Base-by-base conservation (phyloP, 2,797 vertebrate species). In the Denticeps clupeoides region DNA sequence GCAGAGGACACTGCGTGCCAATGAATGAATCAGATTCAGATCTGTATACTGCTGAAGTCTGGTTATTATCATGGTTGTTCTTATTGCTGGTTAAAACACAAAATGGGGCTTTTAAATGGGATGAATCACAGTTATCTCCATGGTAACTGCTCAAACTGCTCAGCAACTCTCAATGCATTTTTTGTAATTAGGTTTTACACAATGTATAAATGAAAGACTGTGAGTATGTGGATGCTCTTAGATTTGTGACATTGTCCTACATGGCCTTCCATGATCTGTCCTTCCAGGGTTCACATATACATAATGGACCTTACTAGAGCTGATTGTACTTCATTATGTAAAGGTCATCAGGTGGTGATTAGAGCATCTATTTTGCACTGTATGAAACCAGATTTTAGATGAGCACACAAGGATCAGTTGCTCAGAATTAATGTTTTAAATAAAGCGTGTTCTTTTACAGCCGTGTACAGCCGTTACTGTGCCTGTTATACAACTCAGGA, bases 1-100 rank as follows among this genome's bases (percentile, higher is more conserved):
- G 42, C 45, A 47, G 69, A 41, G 63, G 79, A 82, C 72, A 71
- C 62, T 54, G 40, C 4, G 73, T 81, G 79, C 78, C 79, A 76
- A 63, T 54, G 21, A 53, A 53, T n/a, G n/a, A n/a, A n/a, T n/a
- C n/a, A n/a, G n/a, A n/a, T n/a, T n/a, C n/a, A n/a, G n/a, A n/a
- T n/a, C n/a, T n/a, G n/a, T n/a, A n/a, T n/a, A n/a, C n/a, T n/a
- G n/a, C n/a, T n/a, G n/a, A n/a, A n/a, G n/a, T n/a, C n/a, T n/a
- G n/a, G n/a, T n/a, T n/a, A n/a, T n/a, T n/a, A n/a, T n/a, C n/a
- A n/a, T n/a, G n/a, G n/a, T n/a, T n/a, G n/a, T n/a, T n/a, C n/a
- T n/a, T n/a, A n/a, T n/a, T n/a, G n/a, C n/a, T n/a, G n/a, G n/a
- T n/a, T n/a, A n/a, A n/a, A n/a, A n/a, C n/a, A n/a, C n/a, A n/a